Evolutionary conservation across 2,113 vertebrate genomes (phyloP), one percentile per base, ranked within the genome.

Genomic region (Echinops telfairi): DNA sequence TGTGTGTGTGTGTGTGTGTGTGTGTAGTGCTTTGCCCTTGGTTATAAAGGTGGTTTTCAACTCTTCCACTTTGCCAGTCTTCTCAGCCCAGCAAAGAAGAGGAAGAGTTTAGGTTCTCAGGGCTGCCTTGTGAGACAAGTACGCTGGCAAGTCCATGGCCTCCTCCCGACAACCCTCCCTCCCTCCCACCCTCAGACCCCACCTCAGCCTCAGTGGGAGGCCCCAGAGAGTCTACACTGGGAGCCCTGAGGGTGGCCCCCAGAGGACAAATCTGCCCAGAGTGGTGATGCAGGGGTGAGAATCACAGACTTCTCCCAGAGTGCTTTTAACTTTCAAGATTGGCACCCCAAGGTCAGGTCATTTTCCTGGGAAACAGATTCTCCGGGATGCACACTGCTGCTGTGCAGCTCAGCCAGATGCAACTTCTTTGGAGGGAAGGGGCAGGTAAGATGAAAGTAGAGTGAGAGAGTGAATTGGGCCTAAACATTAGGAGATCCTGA

Each of bases 81-180:
- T 66, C 64, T 3, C 0, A 0, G n/a, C 4, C 6, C 23, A 25
- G 12, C 20, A 1, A 19, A 0, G 15, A 23, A 25, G 3, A 15
- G 8, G 4, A 11, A 3, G 38, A 23, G 7, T 47, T 29, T 64
- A 33, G 11, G 38, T 6, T 64, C 57, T n/a, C 0, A 5, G 47
- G 11, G 7, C 70, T 22, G 3, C 10, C 12, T 53, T 10, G 9
- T 10, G 47, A 9, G 10, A 15, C 10, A 25, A 11, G 60, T 62
- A 17, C 22, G 60, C 17, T 20, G 60, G 22, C 16, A 62, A 62
- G 60, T 62, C 60, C 22, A 31, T 4, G 38, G 25, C 66, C 14
- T 4, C 43, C 2, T 22, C 6, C 27, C 2, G 3, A 3, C 33
- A 19, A 29, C 64, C 25, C 25, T 20, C 9, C 20, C 29, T 2